Conservation (phyloP, 2,888 invertebrate genomes). For the Odontothrips loti region DNA sequence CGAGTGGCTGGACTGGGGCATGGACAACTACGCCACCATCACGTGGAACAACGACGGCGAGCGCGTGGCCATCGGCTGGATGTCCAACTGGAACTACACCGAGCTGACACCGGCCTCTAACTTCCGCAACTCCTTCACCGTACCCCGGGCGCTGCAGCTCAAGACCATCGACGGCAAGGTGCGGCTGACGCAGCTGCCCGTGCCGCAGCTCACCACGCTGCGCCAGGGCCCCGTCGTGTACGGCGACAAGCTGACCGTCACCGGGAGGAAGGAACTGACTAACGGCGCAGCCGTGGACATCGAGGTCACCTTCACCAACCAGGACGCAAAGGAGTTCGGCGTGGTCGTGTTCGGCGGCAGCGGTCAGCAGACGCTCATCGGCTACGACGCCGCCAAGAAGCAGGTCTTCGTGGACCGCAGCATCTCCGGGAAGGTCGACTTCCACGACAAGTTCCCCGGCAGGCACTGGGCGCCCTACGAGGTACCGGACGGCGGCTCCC, state of each 20-base stretch:
- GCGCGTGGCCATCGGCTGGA: slow-evolving; percentile 26
- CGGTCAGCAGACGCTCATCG: background rate
- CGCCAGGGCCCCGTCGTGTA: background rate
- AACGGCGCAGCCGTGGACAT: background rate
- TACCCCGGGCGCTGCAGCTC: background rate
- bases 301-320: background rate
- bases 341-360: background rate
- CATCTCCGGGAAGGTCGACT: background rate
- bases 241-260: background rate
- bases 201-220: background rate
- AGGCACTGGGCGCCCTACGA: background rate
- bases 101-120: background rate
- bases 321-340: background rate
- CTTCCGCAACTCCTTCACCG: background rate
- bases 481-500: background rate
- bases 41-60: slow-evolving; percentile 23
- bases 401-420: background rate
- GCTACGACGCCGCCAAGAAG: background rate
- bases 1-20: slow-evolving; percentile 31
- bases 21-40: slow-evolving; percentile 29
- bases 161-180: background rate
- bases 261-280: no score
- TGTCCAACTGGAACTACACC: slow-evolving; percentile 29
- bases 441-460: background rate
- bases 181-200: background rate